phyloP scores from a whole-genome alignment of 2,797 vertebrate genomes.

The Sebastolobus alascanus region DNA sequence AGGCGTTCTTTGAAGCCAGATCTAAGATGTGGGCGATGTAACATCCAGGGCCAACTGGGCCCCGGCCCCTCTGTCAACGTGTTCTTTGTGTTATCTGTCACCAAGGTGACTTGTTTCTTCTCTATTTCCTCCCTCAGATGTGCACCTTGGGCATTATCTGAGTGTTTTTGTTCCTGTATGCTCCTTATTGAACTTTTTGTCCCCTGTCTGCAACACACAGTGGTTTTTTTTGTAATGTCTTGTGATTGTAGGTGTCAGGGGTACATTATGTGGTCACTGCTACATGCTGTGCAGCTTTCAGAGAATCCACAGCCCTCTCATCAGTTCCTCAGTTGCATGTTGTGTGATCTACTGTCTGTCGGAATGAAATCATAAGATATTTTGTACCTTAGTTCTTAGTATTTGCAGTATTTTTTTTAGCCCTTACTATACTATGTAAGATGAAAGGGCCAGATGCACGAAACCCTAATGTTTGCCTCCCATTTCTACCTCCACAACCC shows the following conservation, averaged over 20 bases:
- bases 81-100: conserved; percentile 33
- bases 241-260: conserved; percentile 1
- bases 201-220: neutral
- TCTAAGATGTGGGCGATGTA: conserved; percentile 9
- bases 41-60: conserved; percentile 21
- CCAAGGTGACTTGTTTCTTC: conserved; percentile 4
- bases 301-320: neutral
- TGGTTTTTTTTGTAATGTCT: neutral
- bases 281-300: conserved; percentile 18
- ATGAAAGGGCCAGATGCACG: neutral
- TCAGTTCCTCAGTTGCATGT: neutral
- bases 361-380: neutral
- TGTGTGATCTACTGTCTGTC: conserved; percentile 2
- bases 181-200: conserved; percentile 1
- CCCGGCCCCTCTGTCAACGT: neutral
- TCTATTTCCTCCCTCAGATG: conserved; percentile 3
- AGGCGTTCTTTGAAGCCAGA: conserved; percentile 25
- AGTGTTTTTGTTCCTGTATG: conserved; percentile 1
- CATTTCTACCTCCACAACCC: neutral
- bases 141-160: neutral
- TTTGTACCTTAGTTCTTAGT: neutral
- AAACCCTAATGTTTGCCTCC: neutral
- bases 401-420: neutral
- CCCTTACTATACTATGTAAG: neutral
- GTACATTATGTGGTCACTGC: conserved; percentile 3